Evolutionary conservation across 2,113 vertebrate species (phyloP).

Genomic region (Origma solitaria): DNA sequence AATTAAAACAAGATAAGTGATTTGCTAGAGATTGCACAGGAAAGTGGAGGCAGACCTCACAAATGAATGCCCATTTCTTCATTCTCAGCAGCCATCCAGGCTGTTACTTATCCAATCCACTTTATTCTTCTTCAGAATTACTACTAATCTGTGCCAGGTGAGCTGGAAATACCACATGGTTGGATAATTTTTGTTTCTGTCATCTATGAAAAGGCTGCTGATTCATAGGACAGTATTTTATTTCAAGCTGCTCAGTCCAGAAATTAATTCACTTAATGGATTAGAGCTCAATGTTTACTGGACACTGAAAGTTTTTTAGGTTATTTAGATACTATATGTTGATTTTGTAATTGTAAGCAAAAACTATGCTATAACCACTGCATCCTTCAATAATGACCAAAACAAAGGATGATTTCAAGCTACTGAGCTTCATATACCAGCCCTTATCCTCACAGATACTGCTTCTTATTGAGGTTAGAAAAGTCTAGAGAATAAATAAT

Average conservation of each 20-base stretch:
- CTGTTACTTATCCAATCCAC: neutral
- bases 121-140: neutral
- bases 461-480: neutral
- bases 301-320: slow-evolving; percentile 12
- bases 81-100: neutral
- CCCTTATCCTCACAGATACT: neutral
- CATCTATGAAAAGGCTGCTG: neutral
- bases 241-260: neutral
- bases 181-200: neutral
- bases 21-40: neutral
- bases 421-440: neutral
- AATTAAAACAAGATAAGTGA: neutral
- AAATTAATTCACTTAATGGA: neutral
- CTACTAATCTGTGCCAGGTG: neutral
- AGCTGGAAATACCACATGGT: neutral
- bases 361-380: neutral
- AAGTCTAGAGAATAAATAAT: neutral
- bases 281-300: slow-evolving; percentile 19
- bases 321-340: slow-evolving; percentile 7
- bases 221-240: neutral
- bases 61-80: neutral
- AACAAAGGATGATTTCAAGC: neutral
- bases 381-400: neutral
- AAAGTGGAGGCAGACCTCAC: neutral
- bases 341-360: slow-evolving; percentile 22